phyloP scores from a whole-genome alignment of 2,888 invertebrate species.

The Agriopis marginaria region DNA sequence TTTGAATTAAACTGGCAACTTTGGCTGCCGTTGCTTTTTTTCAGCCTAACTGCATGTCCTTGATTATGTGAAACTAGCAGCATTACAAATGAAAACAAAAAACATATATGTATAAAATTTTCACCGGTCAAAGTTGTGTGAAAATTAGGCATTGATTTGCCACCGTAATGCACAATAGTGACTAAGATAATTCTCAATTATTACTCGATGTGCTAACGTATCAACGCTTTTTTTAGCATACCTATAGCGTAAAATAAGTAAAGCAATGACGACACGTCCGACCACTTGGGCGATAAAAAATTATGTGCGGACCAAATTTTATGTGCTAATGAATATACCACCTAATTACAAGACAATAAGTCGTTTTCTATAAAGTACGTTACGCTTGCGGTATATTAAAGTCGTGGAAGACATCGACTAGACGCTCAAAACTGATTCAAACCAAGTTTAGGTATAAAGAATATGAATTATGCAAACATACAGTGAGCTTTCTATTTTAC shows the following conservation, averaged over 20 bases:
- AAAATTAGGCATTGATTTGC: too few relatives aligned
- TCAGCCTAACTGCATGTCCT: too few relatives aligned
- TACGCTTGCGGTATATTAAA: conserved; percentile 41
- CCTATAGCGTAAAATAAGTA: too few relatives aligned
- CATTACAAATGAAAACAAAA: too few relatives aligned
- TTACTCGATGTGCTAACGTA: not conserved
- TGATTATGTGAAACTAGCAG: too few relatives aligned
- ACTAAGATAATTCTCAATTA: not conserved
- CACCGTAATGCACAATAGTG: not conserved
- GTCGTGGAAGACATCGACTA: conserved; percentile 66
- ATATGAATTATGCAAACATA: conserved; percentile 26
- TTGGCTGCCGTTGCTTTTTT: too few relatives aligned
- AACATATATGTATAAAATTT: too few relatives aligned
- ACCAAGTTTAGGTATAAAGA: conserved; percentile 14
- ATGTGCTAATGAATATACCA: conserved; percentile 26
- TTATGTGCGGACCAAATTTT: conserved; percentile 14
- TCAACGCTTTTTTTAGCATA: too few relatives aligned
- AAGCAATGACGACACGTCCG: not conserved
- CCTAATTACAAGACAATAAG: conserved; percentile 28
- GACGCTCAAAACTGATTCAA: conserved; percentile 44
- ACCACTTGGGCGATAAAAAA: conserved; percentile 4
- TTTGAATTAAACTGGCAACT: too few relatives aligned
- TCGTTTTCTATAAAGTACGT: conserved; percentile 29
- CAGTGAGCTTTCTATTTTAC: conserved; percentile 23
- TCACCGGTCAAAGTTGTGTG: too few relatives aligned